Percentiles rank a stretch among this genome's conserved stretches.
Evolutionary conservation across 2,113 vertebrate genomes (phyloP).

Genomic region (Callorhinus ursinus): DNA sequence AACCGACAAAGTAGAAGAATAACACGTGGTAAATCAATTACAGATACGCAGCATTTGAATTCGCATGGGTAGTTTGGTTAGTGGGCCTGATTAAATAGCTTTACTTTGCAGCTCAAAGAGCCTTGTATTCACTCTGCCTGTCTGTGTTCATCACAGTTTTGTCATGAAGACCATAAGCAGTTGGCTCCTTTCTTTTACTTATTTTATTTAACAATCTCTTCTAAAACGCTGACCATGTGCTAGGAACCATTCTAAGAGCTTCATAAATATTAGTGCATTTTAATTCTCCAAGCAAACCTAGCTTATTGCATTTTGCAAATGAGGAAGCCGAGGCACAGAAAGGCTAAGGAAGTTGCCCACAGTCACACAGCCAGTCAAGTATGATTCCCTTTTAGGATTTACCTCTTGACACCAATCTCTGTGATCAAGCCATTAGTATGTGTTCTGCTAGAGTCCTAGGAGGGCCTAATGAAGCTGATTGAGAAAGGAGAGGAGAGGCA

Average conservation of each 20-base stretch:
- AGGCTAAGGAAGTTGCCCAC: background rate
- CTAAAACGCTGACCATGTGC: background rate
- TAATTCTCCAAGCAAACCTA: conserved; percentile 30
- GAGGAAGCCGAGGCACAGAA: background rate
- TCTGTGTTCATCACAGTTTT: background rate
- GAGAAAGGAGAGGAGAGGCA: background rate
- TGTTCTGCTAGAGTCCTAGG: background rate
- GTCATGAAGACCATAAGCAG: background rate
- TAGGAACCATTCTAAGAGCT: background rate
- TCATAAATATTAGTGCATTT: conserved; percentile 1
- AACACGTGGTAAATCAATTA: background rate
- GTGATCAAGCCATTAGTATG: background rate
- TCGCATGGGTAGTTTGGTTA: background rate
- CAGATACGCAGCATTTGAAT: background rate
- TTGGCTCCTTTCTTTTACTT: conserved; percentile 20
- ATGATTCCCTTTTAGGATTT: background rate
- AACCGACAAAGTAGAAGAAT: background rate
- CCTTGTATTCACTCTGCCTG: background rate
- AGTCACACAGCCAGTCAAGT: background rate
- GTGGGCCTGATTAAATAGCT: background rate
- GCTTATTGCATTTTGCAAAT: background rate
- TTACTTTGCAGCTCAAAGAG: background rate
- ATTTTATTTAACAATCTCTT: conserved; percentile 46
- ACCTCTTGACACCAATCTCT: background rate
- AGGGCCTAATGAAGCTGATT: background rate